These are phyloP conservation scores for Gastrophryne carolinensis DNA, from an alignment of 2,797 vertebrate genomes.

Conservation along the genomic window DNA sequence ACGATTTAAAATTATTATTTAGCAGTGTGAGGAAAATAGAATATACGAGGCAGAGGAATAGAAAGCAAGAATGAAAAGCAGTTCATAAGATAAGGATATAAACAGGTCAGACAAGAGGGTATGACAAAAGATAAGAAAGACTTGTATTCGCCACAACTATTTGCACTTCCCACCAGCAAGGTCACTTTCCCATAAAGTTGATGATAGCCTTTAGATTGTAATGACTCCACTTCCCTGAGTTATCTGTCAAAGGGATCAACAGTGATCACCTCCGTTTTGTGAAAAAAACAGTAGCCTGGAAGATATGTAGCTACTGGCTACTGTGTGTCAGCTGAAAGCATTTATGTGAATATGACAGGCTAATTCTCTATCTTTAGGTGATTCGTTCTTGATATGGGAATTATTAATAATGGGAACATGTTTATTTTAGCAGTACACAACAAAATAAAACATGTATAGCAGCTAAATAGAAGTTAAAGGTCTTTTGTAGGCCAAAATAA, in stretches of 20 bases:
- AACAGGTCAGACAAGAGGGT: neutral
- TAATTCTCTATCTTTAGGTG: too few relatives aligned
- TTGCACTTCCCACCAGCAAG: conserved; percentile 29
- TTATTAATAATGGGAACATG: too few relatives aligned
- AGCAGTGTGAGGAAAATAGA: too few relatives aligned
- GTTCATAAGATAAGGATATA: neutral
- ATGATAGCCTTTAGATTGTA: neutral
- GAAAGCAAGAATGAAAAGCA: neutral
- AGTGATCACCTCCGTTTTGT: neutral
- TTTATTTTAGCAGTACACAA: too few relatives aligned
- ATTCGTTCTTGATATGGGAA: too few relatives aligned
- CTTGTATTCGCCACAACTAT: neutral
- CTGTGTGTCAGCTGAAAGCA: too few relatives aligned
- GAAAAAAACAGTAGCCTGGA: neutral
- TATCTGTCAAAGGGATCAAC: conserved; percentile 23
- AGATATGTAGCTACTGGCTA: neutral
- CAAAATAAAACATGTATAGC: too few relatives aligned
- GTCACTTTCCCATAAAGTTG: conserved; percentile 23
- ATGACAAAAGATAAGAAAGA: neutral
- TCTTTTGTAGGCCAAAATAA: too few relatives aligned
- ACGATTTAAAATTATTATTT: too few relatives aligned
- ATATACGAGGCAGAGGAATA: too few relatives aligned
- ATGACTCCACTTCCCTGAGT: neutral
- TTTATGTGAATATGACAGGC: too few relatives aligned
- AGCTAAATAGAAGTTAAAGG: too few relatives aligned